These are phyloP conservation scores for Caenorhabditis afra DNA, from an alignment of 2,888 invertebrate species.

Conservation along the genomic window DNA sequence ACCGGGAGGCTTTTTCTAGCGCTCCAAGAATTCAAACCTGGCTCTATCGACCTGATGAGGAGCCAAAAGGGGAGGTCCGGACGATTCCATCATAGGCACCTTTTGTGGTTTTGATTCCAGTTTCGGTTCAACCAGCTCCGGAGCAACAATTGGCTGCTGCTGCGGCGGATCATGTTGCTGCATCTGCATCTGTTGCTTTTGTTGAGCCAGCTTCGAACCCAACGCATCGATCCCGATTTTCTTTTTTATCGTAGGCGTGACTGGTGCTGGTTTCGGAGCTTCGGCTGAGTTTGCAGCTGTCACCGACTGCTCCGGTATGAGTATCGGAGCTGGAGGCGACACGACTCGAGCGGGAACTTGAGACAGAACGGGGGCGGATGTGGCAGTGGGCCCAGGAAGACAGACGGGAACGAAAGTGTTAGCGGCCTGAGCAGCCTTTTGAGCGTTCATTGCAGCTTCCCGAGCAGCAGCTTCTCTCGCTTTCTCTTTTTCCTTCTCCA, in stretches of 20 bases:
- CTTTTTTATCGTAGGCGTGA: constrained; percentile 30
- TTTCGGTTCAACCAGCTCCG: too few species aligned
- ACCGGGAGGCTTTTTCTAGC: not conserved
- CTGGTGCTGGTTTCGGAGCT: constrained; percentile 10
- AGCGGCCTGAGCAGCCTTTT: too few species aligned
- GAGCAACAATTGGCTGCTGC: too few species aligned
- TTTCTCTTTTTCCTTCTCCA: too few species aligned
- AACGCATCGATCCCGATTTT: constrained; percentile 42
- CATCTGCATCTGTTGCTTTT: constrained; percentile 21
- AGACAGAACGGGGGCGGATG: not conserved
- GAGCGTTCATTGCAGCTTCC: not conserved
- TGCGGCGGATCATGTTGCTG: too few species aligned
- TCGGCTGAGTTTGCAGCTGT: not conserved
- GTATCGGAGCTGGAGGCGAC: too few species aligned
- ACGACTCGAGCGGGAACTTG: not conserved
- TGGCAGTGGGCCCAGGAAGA: too few species aligned
- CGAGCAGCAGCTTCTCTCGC: too few species aligned
- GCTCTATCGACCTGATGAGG: constrained; percentile 35
- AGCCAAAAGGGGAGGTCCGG: constrained; percentile 6
- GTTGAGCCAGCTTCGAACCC: constrained; percentile 32
- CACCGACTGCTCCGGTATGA: too few species aligned
- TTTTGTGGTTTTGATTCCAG: not conserved
- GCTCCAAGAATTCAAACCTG: constrained; percentile 4
- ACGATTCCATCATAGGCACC: constrained; percentile 10
- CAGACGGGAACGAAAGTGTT: too few species aligned